Conservation (phyloP, 2,797 vertebrate species). For the Cossypha niveicapilla region DNA sequence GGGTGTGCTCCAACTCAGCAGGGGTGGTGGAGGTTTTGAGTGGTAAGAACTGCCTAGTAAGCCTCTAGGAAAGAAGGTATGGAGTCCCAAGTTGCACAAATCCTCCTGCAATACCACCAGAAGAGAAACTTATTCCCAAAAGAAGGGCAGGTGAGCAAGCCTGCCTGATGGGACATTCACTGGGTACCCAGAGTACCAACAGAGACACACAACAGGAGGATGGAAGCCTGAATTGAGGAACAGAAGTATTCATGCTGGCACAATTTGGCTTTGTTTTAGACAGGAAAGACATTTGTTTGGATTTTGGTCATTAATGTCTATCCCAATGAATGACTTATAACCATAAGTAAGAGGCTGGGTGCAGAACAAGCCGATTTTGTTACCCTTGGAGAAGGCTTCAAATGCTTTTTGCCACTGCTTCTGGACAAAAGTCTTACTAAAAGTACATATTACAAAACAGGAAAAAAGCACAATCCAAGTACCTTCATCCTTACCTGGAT, state of each 20-base stretch:
- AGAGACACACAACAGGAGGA: conserved; percentile 34
- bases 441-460: neutral
- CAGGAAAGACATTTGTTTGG: neutral
- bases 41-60: conserved; percentile 68
- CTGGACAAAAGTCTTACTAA: neutral
- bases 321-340: neutral
- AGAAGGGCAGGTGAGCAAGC: conserved; percentile 61
- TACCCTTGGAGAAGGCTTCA: conserved; percentile 24
- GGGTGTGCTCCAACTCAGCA: conserved; percentile 65
- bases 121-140: conserved; percentile 64
- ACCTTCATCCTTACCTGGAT: conserved; percentile 75
- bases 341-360: neutral
- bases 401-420: conserved; percentile 5
- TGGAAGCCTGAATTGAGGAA: neutral
- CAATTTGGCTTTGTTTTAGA: neutral
- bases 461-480: neutral
- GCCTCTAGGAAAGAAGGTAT: conserved; percentile 64
- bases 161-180: conserved; percentile 51
- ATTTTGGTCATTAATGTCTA: neutral
- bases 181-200: conserved; percentile 5
- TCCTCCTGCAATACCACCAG: conserved; percentile 72
- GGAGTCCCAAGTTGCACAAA: conserved; percentile 64
- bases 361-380: neutral
- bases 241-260: neutral
- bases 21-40: conserved; percentile 63